Conservation (phyloP, 2,888 invertebrate species). For the Leptopilina syphax region DNA sequence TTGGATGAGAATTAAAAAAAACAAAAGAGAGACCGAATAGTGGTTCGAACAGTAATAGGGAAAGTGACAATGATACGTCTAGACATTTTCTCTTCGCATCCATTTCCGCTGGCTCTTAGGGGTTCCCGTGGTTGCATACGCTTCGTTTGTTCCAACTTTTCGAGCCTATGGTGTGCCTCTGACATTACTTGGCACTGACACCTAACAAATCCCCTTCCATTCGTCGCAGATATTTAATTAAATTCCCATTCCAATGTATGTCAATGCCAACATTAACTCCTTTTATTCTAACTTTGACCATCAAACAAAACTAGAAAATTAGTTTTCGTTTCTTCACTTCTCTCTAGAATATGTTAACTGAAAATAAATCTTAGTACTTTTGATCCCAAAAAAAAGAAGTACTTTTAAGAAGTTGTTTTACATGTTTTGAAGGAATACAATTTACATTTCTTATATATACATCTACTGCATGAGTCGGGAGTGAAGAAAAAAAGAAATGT, state of each 20-base stretch:
- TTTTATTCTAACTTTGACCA: background rate
- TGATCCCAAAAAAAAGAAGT: too few relatives aligned
- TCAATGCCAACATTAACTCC: constrained; percentile 44
- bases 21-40: background rate
- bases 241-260: constrained; percentile 57
- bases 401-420: too few relatives aligned
- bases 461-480: background rate
- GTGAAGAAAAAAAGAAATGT: background rate
- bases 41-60: constrained; percentile 37
- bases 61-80: constrained; percentile 53
- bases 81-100: constrained; percentile 42
- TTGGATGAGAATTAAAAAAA: background rate
- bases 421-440: background rate
- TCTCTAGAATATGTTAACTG: background rate
- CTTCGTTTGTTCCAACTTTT: constrained; percentile 59
- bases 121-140: constrained; percentile 42
- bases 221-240: constrained; percentile 68
- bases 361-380: too few relatives aligned
- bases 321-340: background rate
- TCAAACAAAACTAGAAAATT: background rate
- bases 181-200: constrained; percentile 62
- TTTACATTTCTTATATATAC: background rate
- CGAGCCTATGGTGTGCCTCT: constrained; percentile 50
- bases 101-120: constrained; percentile 34
- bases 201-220: constrained; percentile 43